Evolutionary conservation across 2,797 vertebrate genomes (phyloP).

Genomic region (Catharus ustulatus): DNA sequence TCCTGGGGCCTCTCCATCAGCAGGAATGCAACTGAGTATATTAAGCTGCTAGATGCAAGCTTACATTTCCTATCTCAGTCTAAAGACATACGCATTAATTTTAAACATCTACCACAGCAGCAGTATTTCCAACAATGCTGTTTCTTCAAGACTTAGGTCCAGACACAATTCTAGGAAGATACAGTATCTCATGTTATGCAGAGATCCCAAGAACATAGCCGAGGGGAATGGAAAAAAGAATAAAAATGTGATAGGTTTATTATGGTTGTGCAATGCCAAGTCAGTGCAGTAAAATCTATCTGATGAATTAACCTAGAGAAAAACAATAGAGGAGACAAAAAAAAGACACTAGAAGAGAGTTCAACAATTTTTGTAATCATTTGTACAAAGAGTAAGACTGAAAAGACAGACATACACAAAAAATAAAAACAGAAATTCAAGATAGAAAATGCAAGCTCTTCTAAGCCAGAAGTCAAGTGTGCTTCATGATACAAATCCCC

Average conservation of each 20-base stretch:
- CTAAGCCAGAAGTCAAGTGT: not conserved
- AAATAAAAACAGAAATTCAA: not conserved
- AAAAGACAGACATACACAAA: not conserved
- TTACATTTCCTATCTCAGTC: not conserved
- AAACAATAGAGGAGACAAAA: not conserved
- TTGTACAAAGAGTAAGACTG: not conserved
- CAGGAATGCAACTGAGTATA: not conserved
- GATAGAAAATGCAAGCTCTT: not conserved
- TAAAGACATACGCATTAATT: not conserved
- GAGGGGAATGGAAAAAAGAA: not conserved
- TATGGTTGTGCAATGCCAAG: not conserved
- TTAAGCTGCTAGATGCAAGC: not conserved
- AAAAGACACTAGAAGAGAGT: not conserved
- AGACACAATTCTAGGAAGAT: not conserved
- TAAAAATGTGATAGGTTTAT: not conserved
- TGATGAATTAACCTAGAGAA: not conserved
- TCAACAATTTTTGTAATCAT: not conserved
- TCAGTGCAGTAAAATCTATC: not conserved
- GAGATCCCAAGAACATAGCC: not conserved
- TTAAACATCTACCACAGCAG: not conserved
- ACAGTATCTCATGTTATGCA: not conserved
- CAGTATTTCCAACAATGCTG: not conserved
- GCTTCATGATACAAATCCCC: not conserved
- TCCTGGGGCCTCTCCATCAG: not conserved
- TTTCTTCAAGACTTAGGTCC: not conserved